Base-by-base conservation (phyloP, 2,113 vertebrate genomes). In the Ailuropoda melanoleuca region DNA sequence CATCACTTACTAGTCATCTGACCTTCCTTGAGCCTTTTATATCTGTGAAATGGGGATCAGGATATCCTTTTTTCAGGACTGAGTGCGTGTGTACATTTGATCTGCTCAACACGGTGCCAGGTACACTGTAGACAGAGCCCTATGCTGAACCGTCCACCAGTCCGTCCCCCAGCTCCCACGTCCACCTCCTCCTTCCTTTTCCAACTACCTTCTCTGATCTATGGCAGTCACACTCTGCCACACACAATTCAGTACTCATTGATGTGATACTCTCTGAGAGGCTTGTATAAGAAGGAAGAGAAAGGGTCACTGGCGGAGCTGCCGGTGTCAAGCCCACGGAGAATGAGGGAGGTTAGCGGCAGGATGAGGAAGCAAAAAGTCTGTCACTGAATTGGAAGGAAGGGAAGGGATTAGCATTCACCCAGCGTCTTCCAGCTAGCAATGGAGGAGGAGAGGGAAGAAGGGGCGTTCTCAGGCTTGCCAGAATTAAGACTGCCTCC, bases 101-200 rank as follows among this genome's bases (percentile, higher is more conserved):
- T 58, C 34, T 78, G 50, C 81, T 83, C 29, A 46, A 31, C 8
- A 0, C 8, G 14, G 43, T 39, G 14, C 43, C 46, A 48, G 48
- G 21, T 17, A 34, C 13, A 39, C 8, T 5, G 23, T 13, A 37
- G 29, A 12, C 1, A 17, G 43, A 6, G 9, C 29, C 26, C 39
- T 81, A 0, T 3, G 7, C 21, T 8, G 23, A 39, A 21, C 48
- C 37, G 43, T 23, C 43, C 18, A 39, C 58, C 48, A 13, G 29
- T 17, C 43, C 4, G 2, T 0, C 4, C 1, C 12, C 5, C 6
- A 29, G 43, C 13, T 58, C 31, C 13, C 8, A 31, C 17, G 6
- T 37, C 1, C n/a, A 37, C 31, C 12, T 17, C 74, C 48, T 23
- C 15, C 53, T 26, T 50, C 37, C 4, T 66, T 37, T 43, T 84